These are phyloP conservation scores for Eulemur coronatus DNA, from an alignment of 2,797 vertebrate genomes.

Conservation along the genomic window DNA sequence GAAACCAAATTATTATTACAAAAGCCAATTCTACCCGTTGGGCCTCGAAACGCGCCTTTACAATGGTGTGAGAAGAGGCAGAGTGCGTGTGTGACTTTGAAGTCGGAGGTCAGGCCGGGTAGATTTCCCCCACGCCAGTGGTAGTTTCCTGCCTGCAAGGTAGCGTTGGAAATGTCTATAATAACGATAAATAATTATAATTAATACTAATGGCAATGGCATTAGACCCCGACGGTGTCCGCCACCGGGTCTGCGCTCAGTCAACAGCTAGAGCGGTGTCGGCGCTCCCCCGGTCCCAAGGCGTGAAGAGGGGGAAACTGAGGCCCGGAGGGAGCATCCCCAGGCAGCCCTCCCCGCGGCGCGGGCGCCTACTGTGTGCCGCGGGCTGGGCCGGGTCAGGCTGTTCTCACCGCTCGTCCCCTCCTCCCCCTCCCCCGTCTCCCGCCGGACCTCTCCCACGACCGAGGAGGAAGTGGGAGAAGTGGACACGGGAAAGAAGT, in stretches of 20 bases:
- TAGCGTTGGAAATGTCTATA: background rate
- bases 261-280: background rate
- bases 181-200: background rate
- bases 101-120: background rate
- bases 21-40: background rate
- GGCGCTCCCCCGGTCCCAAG: background rate
- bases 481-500: conserved; percentile 28
- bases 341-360: background rate
- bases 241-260: background rate
- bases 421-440: conserved; percentile 23
- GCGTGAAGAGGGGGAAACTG: conserved; percentile 53
- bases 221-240: background rate
- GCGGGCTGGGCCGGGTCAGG: background rate
- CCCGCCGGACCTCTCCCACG: conserved; percentile 72
- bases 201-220: background rate
- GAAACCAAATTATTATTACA: conserved; percentile 44
- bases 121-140: background rate
- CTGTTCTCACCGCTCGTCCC: conserved; percentile 41
- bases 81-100: background rate
- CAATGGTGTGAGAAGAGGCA: background rate
- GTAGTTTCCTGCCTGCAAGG: background rate
- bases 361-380: conserved; percentile 8
- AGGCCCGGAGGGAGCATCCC: background rate
- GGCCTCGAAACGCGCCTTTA: conserved; percentile 39
- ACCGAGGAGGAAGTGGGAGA: conserved; percentile 75